Evolutionary conservation across 2,113 vertebrate species (phyloP).

Genomic region (Tylochromis polylepis): DNA sequence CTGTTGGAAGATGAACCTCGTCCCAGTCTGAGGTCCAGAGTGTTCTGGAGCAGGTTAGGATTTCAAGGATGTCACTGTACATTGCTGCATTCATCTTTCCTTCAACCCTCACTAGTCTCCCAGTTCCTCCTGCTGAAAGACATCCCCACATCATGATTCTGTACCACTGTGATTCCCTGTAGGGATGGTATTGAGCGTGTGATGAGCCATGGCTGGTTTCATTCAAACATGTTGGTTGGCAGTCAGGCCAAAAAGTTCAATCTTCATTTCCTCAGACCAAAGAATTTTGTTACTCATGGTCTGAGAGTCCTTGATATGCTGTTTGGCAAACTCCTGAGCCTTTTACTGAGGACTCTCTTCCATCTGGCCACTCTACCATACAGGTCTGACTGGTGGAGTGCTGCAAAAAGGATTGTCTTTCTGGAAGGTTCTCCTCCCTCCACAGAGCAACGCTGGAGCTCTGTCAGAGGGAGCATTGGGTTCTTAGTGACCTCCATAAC

Average conservation of each 20-base stretch:
- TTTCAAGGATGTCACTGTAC: background rate
- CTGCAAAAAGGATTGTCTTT: background rate
- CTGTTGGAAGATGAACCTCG: background rate
- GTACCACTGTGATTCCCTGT: too few species aligned
- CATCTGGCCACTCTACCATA: background rate
- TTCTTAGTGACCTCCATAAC: background rate
- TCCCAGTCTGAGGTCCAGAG: background rate
- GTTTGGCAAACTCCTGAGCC: background rate
- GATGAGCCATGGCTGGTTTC: rapidly evolving
- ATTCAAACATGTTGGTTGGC: rapidly evolving
- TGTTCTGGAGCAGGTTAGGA: background rate
- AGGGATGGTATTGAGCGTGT: background rate
- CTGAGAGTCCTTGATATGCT: background rate
- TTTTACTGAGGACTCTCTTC: background rate
- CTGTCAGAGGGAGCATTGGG: background rate
- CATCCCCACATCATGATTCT: background rate
- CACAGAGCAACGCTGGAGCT: background rate
- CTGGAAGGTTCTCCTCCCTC: rapidly evolving
- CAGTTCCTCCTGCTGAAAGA: background rate
- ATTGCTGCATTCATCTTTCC: background rate
- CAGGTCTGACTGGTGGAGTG: background rate
- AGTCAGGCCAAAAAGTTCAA: background rate
- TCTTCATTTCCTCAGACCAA: background rate
- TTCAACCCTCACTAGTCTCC: background rate
- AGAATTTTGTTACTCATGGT: background rate